phyloP scores from a whole-genome alignment of 2,113 vertebrate genomes.

The Nesoenas mayeri region DNA sequence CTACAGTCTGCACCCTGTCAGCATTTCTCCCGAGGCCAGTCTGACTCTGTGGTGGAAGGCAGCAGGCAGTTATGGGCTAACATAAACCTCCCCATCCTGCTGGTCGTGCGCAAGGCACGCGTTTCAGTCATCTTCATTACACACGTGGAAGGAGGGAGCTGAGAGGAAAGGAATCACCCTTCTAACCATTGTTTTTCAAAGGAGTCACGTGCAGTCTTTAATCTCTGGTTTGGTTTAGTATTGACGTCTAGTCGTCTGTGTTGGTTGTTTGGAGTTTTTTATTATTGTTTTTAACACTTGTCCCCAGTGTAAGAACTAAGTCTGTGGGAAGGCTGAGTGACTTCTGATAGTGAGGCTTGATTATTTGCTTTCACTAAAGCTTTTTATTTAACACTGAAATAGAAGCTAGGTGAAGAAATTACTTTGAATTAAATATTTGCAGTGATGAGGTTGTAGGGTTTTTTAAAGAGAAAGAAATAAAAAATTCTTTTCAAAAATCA shows the following conservation, averaged over 20 bases:
- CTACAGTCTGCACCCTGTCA: background rate
- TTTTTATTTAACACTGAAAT: background rate
- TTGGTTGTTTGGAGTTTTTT: background rate
- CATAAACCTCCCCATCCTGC: background rate
- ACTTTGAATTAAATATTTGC: background rate
- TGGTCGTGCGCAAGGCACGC: background rate
- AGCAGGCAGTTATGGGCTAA: background rate
- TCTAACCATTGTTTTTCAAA: background rate
- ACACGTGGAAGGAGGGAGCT: background rate
- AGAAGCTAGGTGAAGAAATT: background rate
- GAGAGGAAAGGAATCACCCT: background rate
- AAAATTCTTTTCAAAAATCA: background rate
- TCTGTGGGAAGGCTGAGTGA: background rate
- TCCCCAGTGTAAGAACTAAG: background rate
- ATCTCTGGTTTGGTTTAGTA: background rate
- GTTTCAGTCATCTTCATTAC: background rate
- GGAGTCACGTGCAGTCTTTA: background rate
- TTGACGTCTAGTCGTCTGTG: background rate
- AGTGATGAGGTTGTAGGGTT: background rate
- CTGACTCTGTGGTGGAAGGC: background rate
- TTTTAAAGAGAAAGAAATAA: background rate
- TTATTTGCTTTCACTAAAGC: background rate
- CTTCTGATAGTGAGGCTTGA: background rate
- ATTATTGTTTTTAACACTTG: background rate
- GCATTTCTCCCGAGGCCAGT: background rate